phyloP scores from a whole-genome alignment of 2,113 vertebrate genomes.

The Tinamus guttatus region DNA sequence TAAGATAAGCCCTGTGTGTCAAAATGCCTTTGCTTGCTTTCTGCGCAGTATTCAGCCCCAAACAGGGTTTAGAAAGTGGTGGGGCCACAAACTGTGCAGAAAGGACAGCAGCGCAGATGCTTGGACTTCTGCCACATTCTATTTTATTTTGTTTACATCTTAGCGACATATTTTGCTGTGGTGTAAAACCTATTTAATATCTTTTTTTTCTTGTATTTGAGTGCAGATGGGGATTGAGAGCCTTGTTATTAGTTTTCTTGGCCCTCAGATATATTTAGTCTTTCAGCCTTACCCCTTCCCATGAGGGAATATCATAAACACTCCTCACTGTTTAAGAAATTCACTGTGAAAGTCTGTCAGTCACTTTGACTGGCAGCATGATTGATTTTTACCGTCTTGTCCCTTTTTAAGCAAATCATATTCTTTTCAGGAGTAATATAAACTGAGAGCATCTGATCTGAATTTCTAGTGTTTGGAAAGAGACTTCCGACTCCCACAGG shows the following conservation, averaged over 20 bases:
- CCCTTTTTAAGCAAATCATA: not conserved
- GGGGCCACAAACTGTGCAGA: rapidly evolving
- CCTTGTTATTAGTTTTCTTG: not conserved
- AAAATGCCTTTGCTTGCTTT: not conserved
- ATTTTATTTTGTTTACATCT: not conserved
- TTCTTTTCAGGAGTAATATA: not conserved
- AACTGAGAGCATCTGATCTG: not conserved
- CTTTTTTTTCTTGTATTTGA: not conserved
- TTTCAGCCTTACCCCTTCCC: not conserved
- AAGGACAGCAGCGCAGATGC: not conserved
- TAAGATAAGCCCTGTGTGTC: not conserved
- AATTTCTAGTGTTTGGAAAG: not conserved
- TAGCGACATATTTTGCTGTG: not conserved
- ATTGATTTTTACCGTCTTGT: not conserved
- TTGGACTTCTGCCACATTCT: not conserved
- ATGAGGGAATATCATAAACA: not conserved
- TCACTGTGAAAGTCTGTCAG: not conserved
- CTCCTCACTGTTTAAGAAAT: not conserved
- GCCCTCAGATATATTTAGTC: not conserved
- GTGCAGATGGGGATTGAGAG: not conserved
- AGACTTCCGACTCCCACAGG: not conserved
- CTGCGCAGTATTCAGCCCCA: not conserved
- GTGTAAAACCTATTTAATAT: not conserved
- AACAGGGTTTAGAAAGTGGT: not conserved
- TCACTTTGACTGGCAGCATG: rapidly evolving